Conservation (phyloP, 2,113 vertebrate species). For the Cygnus atratus region DNA sequence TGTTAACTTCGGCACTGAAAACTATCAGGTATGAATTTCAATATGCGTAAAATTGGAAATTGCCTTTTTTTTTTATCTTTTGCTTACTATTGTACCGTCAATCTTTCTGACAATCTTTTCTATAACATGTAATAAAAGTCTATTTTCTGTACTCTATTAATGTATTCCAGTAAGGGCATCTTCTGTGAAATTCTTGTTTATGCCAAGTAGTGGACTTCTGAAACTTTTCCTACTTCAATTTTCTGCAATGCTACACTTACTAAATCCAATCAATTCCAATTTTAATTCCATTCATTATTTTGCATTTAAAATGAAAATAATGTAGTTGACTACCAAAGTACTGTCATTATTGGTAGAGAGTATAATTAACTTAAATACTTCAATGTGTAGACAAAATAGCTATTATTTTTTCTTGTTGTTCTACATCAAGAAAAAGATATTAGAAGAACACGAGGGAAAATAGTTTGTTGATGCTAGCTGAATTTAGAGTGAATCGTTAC, state of each 20-base stretch:
- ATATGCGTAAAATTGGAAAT: not conserved
- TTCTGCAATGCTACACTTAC: not conserved
- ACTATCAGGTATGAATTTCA: not conserved
- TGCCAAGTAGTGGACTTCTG: not conserved
- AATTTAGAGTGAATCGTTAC: constrained; percentile 31
- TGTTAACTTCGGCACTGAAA: not conserved
- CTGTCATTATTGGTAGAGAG: not conserved
- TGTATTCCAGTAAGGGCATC: not conserved
- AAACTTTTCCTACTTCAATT: not conserved
- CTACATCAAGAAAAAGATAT: not conserved
- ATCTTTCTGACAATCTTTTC: not conserved
- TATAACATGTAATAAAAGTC: not conserved
- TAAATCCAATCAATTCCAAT: not conserved
- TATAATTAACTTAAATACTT: constrained; percentile 2
- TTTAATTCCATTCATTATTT: not conserved
- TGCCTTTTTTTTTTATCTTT: not conserved
- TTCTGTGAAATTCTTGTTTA: not conserved
- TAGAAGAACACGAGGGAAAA: not conserved
- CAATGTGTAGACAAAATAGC: not conserved
- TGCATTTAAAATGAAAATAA: not conserved
- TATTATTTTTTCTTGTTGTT: not conserved
- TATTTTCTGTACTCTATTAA: not conserved
- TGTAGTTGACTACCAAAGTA: not conserved
- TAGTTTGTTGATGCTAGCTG: not conserved
- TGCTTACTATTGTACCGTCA: not conserved